Conservation (phyloP, 1,140 invertebrate genomes). For the Paraescarpia echinospica region DNA sequence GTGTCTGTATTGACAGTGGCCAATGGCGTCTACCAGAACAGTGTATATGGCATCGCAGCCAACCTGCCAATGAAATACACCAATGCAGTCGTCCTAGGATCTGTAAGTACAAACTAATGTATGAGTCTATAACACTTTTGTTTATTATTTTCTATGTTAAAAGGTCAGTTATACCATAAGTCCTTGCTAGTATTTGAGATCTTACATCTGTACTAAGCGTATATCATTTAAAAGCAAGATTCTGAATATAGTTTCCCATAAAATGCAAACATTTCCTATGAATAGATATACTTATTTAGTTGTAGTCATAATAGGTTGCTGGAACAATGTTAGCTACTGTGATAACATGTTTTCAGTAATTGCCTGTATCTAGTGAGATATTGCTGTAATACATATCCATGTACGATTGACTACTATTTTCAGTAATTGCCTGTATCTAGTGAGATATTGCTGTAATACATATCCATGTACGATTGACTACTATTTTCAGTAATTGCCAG, state of each 20-base stretch:
- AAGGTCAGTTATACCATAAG: neutral
- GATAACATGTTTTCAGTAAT: too few relatives aligned
- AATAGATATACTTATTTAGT: neutral
- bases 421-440: too few relatives aligned
- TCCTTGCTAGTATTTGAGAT: neutral
- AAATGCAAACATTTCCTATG: too few relatives aligned
- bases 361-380: too few relatives aligned
- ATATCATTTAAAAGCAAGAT: neutral
- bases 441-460: too few relatives aligned
- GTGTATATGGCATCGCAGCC: constrained; percentile 92
- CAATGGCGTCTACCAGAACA: constrained; percentile 94
- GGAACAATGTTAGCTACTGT: too few relatives aligned
- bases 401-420: too few relatives aligned
- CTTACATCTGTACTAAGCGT: neutral
- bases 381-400: too few relatives aligned
- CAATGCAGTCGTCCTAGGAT: constrained; percentile 90
- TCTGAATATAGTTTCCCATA: neutral
- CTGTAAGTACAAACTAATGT: constrained; percentile 66
- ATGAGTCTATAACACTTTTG: too few relatives aligned
- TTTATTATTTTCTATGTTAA: neutral
- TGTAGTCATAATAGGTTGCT: too few relatives aligned
- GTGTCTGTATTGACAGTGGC: constrained; percentile 68
- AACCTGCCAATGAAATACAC: constrained; percentile 90
- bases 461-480: too few relatives aligned
- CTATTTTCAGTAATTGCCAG: too few relatives aligned